Evolutionary conservation across 2,888 invertebrate genomes (phyloP).

Genomic region (Archips crataeganus): DNA sequence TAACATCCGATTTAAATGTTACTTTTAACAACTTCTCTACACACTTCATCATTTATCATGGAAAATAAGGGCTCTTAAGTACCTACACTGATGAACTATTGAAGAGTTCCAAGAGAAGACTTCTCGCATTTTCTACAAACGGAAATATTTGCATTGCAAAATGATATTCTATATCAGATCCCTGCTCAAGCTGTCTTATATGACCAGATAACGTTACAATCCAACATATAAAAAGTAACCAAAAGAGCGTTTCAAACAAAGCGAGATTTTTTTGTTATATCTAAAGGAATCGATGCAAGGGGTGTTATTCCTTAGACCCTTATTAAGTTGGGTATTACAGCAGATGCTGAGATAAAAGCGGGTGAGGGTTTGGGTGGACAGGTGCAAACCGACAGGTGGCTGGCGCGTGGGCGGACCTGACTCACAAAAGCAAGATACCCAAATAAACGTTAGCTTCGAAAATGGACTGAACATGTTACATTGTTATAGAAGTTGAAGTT

Average conservation of each 20-base stretch:
- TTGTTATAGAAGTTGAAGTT: background rate
- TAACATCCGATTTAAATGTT: background rate
- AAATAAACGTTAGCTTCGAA: background rate
- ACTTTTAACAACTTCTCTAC: no score
- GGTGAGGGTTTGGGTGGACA: slow-evolving; percentile 44
- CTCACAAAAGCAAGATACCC: background rate
- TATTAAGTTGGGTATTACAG: background rate
- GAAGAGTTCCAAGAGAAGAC: no score
- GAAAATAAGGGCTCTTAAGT: no score
- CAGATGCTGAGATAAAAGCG: background rate
- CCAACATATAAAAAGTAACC: background rate
- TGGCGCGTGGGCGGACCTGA: slow-evolving; percentile 35
- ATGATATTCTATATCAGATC: no score
- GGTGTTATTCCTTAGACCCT: background rate
- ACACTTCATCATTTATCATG: no score
- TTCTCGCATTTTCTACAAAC: background rate
- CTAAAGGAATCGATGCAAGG: background rate
- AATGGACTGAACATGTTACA: background rate
- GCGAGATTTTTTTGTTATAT: background rate
- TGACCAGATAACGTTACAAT: background rate
- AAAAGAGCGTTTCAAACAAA: background rate
- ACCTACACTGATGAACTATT: no score
- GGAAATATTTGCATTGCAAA: no score
- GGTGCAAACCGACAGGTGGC: slow-evolving; percentile 60
- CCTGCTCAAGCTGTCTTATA: background rate